These are phyloP conservation scores for Sciurus carolinensis DNA, from an alignment of 2,797 vertebrate genomes.

Conservation along the genomic window DNA sequence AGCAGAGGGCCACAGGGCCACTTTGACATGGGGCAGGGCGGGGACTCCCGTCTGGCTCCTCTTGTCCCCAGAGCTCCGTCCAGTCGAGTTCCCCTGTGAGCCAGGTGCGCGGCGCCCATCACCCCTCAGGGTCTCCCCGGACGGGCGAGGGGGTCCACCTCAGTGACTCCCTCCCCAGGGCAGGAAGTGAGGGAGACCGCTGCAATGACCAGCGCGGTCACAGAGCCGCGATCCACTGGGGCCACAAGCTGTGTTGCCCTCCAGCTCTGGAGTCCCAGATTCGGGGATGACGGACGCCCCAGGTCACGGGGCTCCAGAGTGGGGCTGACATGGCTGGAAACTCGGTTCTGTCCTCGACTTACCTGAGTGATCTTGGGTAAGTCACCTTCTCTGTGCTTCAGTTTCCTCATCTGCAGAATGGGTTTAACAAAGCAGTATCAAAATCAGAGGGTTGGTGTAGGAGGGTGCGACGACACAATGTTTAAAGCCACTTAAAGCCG, in stretches of 20 bases:
- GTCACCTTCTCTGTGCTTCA: not conserved
- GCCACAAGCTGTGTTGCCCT: not conserved
- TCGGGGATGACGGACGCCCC: not conserved
- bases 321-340: not conserved
- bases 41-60: not conserved
- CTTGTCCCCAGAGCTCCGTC: not conserved
- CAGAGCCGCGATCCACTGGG: rapidly evolving
- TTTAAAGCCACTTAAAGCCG: not conserved
- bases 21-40: rapidly evolving
- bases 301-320: rapidly evolving
- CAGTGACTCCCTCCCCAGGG: rapidly evolving
- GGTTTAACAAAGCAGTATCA: not conserved
- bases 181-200: not conserved
- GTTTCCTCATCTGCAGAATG: not conserved
- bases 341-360: not conserved
- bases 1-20: not conserved
- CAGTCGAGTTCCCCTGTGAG: too few species aligned
- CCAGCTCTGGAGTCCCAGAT: not conserved
- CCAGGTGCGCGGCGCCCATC: rapidly evolving
- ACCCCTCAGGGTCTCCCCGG: not conserved
- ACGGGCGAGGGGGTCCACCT: not conserved
- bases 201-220: not conserved
- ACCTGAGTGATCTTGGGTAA: not conserved
- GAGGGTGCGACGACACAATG: rapidly evolving
- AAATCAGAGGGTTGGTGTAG: not conserved